Evolutionary conservation across 2,113 vertebrate species (phyloP).

Genomic region (Hylia prasina): DNA sequence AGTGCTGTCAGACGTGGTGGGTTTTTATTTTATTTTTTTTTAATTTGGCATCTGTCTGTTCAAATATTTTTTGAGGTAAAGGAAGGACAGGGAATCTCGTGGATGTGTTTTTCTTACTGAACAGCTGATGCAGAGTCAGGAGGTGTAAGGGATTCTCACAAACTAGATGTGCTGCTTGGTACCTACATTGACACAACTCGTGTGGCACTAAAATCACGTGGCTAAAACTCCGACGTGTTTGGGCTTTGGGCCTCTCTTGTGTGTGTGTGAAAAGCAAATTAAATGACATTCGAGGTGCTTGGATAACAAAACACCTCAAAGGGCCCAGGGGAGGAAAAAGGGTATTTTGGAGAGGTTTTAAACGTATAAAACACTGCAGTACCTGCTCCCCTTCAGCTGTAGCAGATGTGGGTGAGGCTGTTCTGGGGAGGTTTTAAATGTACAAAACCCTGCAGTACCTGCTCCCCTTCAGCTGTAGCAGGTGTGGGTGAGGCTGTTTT

Average conservation of each 20-base stretch:
- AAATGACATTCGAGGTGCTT: fast-evolving
- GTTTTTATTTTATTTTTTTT: background rate
- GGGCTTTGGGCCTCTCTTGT: background rate
- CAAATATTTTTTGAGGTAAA: background rate
- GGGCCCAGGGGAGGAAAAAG: background rate
- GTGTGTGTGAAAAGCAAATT: background rate
- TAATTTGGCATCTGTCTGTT: background rate
- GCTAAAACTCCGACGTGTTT: fast-evolving
- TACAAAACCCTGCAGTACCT: too few species aligned
- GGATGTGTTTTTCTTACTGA: background rate
- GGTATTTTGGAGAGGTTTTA: background rate
- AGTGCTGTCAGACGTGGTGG: background rate
- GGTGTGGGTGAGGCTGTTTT: too few species aligned
- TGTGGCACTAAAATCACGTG: background rate
- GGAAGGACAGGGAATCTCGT: background rate
- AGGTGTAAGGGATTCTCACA: background rate
- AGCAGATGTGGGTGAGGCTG: background rate
- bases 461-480: too few species aligned
- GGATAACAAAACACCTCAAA: background rate
- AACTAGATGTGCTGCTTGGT: background rate
- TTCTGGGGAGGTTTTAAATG: too few species aligned
- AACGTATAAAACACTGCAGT: background rate
- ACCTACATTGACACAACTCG: background rate
- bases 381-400: background rate
- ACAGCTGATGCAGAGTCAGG: background rate